Base-by-base conservation (phyloP, 1,140 invertebrate genomes). In the Pararge aegeria region DNA sequence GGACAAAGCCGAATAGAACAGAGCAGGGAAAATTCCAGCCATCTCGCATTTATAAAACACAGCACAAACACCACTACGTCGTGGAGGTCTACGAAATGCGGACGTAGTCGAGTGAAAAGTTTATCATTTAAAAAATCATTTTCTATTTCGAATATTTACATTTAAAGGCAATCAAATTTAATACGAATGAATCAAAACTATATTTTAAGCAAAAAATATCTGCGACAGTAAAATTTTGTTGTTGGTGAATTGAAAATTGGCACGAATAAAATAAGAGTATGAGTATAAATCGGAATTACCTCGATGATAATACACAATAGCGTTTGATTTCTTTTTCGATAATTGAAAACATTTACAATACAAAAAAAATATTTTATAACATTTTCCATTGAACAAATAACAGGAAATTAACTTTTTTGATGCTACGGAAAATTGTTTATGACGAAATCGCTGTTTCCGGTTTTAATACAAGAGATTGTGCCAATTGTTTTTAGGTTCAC, bases 231-330 rank as follows among this genome's bases (percentile, higher is more conserved):
- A 4, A 24, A 24, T 24, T 24, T 24, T 24, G 24, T 34, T 30
- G 29, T 1, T 30, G 29, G 10, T 1, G 1, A 30, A 30, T 10
- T 1, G 30, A n/a, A 34, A 12, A 34, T 34, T 34, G 30, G n/a
- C 4, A 3, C 7, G 30, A 34, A 12, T 34, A 2, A 12, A 12
- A n/a, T 34, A 5, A 1, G 29, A 34, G 1, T 10, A 6, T 12
- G 7, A 34, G 10, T 3, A 34, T 7, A 10, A 34, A 34, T 34
- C 10, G 30, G 73, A 81, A 75, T 34, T 68, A 60, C 64, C 51
- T 49, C 20, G 34, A 42, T 30, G 29, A 34, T n/a, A 34, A 24
- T 24, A 24, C 3, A 24, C 24, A 24, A 34, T 12, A 34, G 1
- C 10, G 13, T 42, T 15, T 16, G 38, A 42, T 42, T 42, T 0